phyloP scores from a whole-genome alignment of 1,140 invertebrate genomes.

The Drosophila saltans region DNA sequence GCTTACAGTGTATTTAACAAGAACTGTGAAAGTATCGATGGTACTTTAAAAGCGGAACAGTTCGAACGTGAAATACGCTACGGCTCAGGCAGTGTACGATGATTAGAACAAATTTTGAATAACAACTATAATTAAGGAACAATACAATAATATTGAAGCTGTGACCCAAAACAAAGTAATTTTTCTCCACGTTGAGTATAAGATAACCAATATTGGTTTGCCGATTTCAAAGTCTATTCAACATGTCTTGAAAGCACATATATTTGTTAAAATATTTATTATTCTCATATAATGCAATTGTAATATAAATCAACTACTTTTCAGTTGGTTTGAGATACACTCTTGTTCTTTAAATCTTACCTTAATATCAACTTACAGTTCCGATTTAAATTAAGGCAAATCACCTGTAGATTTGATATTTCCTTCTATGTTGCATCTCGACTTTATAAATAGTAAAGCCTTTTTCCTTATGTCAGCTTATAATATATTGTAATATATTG shows the following conservation, averaged over 20 bases:
- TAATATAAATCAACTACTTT: too few species aligned
- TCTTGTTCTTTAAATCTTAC: too few species aligned
- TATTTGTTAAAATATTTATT: too few species aligned
- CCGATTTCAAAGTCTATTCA: too few species aligned
- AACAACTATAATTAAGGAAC: neutral
- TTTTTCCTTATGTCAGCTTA: neutral
- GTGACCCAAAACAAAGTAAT: neutral
- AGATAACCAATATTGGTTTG: too few species aligned
- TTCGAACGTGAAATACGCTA: conserved; percentile 93
- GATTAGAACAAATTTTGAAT: neutral
- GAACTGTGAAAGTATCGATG: conserved; percentile 95
- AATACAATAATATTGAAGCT: neutral
- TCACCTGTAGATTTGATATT: neutral
- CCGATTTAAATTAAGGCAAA: too few species aligned
- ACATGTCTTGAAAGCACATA: too few species aligned
- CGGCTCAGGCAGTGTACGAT: conserved; percentile 84
- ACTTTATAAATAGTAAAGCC: neutral
- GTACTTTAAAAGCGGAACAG: conserved; percentile 97
- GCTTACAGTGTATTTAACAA: conserved; percentile 99
- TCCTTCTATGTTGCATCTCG: neutral
- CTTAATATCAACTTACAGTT: too few species aligned
- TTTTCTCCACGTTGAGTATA: too few species aligned
- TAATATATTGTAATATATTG: neutral
- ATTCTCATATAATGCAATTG: too few species aligned
- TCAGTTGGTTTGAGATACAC: too few species aligned